phyloP scores from a whole-genome alignment of 2,113 vertebrate genomes.

The Platycercus adscitus region DNA sequence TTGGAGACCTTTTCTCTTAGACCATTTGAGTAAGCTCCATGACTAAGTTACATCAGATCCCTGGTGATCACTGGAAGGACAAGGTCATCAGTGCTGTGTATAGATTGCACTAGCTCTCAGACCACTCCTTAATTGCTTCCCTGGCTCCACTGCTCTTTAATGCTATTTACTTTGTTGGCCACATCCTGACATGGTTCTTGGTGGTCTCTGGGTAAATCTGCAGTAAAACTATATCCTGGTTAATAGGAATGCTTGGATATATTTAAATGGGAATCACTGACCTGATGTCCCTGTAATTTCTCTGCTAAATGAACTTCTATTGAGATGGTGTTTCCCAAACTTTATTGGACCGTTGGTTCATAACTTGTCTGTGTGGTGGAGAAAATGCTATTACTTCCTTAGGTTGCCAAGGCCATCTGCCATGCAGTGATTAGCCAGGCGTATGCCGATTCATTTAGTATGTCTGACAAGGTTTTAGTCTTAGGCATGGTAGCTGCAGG shows the following conservation, averaged over 20 bases:
- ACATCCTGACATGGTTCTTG: not conserved
- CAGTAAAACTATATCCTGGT: not conserved
- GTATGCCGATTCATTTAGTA: fast-evolving
- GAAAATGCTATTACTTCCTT: not conserved
- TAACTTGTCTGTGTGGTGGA: not conserved
- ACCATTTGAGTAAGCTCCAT: not conserved
- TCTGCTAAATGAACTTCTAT: not conserved
- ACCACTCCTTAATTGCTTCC: not conserved
- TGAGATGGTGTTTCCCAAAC: not conserved
- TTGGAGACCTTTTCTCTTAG: not conserved
- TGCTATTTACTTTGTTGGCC: not conserved
- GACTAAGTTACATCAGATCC: not conserved
- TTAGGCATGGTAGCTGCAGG: not conserved
- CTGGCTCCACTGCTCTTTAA: not conserved
- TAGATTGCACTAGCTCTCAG: not conserved
- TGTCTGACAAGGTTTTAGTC: not conserved
- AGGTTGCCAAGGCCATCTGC: not conserved
- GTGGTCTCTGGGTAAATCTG: not conserved
- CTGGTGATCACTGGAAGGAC: not conserved
- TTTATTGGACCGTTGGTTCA: not conserved
- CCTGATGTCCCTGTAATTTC: not conserved
- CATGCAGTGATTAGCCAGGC: not conserved
- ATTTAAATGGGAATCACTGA: not conserved
- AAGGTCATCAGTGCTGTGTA: not conserved
- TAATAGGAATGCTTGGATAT: not conserved